Conservation (phyloP, 2,113 vertebrate species). For the Phylloscopus trochiloides region DNA sequence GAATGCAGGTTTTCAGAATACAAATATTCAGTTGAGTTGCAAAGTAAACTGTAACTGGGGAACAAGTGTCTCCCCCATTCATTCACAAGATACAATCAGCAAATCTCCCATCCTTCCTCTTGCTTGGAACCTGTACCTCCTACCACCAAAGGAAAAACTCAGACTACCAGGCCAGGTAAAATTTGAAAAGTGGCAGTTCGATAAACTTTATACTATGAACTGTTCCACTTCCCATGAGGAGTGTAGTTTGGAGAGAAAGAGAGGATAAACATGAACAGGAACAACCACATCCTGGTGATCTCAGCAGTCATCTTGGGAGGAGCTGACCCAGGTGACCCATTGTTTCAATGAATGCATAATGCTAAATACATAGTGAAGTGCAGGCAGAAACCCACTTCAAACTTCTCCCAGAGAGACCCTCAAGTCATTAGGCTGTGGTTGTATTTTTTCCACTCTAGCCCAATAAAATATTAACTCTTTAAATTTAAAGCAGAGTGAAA, state of each 20-base stretch:
- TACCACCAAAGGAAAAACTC: background rate
- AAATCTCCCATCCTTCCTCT: background rate
- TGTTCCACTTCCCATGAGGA: background rate
- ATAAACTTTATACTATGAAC: background rate
- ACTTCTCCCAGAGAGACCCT: background rate
- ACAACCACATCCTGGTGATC: background rate
- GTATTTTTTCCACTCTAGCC: background rate
- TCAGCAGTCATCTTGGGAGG: background rate
- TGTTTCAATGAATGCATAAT: background rate
- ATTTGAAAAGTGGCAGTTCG: background rate
- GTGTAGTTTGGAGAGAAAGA: background rate
- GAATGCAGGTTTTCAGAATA: background rate
- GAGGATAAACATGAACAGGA: background rate
- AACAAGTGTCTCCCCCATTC: background rate
- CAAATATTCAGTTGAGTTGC: background rate
- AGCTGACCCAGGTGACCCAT: background rate
- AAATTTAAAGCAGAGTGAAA: background rate
- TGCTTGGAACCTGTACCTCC: background rate
- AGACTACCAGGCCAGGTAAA: background rate
- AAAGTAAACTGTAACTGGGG: background rate
- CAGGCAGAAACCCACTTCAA: background rate
- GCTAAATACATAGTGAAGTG: background rate
- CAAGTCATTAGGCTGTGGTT: background rate
- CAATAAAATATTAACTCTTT: constrained; percentile 18
- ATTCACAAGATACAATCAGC: background rate